Conservation (phyloP, 2,888 invertebrate species). For the Charanyca ferruginea region DNA sequence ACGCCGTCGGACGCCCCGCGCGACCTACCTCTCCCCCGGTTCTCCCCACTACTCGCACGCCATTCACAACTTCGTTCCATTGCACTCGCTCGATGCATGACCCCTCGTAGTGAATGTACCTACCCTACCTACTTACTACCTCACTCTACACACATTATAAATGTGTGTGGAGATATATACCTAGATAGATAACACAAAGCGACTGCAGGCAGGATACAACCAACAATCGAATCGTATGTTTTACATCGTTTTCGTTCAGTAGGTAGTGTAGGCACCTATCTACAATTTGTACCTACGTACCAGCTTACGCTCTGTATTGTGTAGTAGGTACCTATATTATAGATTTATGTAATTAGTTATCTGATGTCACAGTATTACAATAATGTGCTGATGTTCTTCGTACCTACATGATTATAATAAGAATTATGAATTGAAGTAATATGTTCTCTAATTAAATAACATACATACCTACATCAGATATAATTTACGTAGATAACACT, state of each 20-base stretch:
- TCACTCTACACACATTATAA: conserved; percentile 47
- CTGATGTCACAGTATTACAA: too few species aligned
- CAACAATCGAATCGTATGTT: conserved; percentile 29
- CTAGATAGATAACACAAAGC: conserved; percentile 37
- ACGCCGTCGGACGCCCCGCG: conserved; percentile 60
- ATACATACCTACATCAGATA: neutral
- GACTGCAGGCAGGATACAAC: conserved; percentile 31
- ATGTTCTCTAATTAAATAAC: neutral
- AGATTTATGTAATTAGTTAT: too few species aligned
- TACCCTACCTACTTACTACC: conserved; percentile 66
- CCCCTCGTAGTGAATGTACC: conserved; percentile 68
- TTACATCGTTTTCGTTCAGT: conserved; percentile 14
- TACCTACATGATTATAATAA: neutral
- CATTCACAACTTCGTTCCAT: conserved; percentile 83
- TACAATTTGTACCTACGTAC: too few species aligned
- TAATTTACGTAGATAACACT: neutral
- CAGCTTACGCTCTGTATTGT: too few species aligned
- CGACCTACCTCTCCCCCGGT: conserved; percentile 53
- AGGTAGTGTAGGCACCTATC: too few species aligned
- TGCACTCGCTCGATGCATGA: conserved; percentile 74
- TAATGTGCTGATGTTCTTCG: neutral
- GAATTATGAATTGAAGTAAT: neutral
- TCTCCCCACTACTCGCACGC: conserved; percentile 67
- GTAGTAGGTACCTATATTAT: too few species aligned
- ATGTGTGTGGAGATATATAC: conserved; percentile 24